phyloP scores from a whole-genome alignment of 2,113 vertebrate species.

The Petaurus breviceps region DNA sequence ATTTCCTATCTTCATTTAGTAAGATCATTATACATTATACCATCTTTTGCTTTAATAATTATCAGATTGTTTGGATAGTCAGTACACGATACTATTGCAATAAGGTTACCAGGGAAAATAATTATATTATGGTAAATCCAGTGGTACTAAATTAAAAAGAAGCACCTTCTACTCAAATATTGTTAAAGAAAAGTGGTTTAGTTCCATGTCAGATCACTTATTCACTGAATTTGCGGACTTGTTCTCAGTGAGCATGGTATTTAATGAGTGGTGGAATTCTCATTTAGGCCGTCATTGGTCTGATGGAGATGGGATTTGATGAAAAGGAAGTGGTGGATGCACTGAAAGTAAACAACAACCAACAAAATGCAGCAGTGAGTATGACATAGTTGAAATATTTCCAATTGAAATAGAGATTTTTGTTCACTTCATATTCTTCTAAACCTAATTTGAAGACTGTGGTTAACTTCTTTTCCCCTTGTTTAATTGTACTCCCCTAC shows the following conservation, averaged over 20 bases:
- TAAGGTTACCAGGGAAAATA: background rate
- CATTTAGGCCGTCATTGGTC: conserved; percentile 91
- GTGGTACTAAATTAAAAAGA: fast-evolving
- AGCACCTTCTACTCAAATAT: fast-evolving
- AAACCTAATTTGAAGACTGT: background rate
- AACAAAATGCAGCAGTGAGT: conserved; percentile 96
- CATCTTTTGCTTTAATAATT: too few species aligned
- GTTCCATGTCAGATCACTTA: fast-evolving
- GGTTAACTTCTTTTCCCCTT: background rate
- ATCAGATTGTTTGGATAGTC: background rate
- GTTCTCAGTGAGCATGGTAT: fast-evolving
- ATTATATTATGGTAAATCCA: too few species aligned
- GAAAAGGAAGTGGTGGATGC: conserved; percentile 97
- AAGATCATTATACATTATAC: background rate
- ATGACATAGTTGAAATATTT: background rate
- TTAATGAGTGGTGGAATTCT: conserved; percentile 33
- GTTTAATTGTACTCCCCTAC: background rate
- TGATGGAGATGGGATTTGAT: conserved; percentile 99
- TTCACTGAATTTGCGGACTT: background rate
- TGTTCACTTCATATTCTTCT: background rate
- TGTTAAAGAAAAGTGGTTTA: fast-evolving
- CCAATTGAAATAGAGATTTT: background rate
- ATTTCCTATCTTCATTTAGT: background rate
- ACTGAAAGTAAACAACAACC: conserved; percentile 96
- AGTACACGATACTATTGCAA: background rate